phyloP scores from a whole-genome alignment of 2,797 vertebrate genomes.

The Liasis olivaceus region DNA sequence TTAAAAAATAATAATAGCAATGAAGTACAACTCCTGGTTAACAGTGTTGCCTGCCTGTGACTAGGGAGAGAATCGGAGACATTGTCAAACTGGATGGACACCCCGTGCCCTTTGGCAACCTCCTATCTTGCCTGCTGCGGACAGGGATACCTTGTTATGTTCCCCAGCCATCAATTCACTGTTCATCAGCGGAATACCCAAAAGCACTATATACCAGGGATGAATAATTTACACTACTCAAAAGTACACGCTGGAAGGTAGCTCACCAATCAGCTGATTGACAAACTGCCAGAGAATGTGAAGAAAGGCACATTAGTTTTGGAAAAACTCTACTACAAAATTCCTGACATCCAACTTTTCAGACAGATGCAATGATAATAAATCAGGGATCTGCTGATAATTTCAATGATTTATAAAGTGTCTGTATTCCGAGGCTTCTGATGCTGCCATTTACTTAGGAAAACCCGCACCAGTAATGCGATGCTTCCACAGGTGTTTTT shows the following conservation, averaged over 20 bases:
- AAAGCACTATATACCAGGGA: not conserved
- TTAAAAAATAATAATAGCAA: not conserved
- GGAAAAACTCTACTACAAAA: not conserved
- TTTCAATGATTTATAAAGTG: not conserved
- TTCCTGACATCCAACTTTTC: not conserved
- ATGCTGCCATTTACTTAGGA: not conserved
- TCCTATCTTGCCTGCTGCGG: not conserved
- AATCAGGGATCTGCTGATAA: slow-evolving; percentile 1
- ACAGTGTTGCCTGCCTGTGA: not conserved
- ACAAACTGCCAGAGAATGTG: not conserved
- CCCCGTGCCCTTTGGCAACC: not conserved
- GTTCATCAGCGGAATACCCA: not conserved
- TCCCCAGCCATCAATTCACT: not conserved
- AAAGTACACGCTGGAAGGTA: not conserved
- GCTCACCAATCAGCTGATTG: not conserved
- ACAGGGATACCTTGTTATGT: not conserved
- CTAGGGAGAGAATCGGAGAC: not conserved
- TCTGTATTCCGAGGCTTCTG: not conserved
- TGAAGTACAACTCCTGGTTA: not conserved
- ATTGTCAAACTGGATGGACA: not conserved
- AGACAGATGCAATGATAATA: not conserved
- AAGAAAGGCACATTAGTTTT: not conserved
- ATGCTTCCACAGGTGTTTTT: not conserved
- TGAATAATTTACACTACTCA: not conserved
- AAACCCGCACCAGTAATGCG: not conserved